These are phyloP conservation scores for Atethmia centrago DNA, from an alignment of 2,888 invertebrate genomes.

Conservation along the genomic window DNA sequence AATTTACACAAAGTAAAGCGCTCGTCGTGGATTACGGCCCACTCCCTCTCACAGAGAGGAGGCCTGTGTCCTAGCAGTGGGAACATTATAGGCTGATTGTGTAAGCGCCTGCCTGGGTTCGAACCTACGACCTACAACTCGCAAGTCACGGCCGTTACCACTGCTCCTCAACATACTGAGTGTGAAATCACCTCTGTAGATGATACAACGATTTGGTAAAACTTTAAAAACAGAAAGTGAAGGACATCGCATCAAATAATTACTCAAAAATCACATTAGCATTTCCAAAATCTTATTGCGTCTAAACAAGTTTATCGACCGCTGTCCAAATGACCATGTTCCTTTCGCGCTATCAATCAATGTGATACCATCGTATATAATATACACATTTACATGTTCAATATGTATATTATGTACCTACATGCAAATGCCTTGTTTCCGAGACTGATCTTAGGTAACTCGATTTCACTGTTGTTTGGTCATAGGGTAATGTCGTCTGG, in stretches of 20 bases:
- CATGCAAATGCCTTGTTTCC: constrained; percentile 41
- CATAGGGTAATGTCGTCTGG: neutral
- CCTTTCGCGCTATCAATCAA: constrained; percentile 58
- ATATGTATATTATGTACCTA: constrained; percentile 31
- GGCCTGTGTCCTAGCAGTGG: too few species aligned
- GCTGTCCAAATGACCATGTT: neutral
- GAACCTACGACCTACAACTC: too few species aligned
- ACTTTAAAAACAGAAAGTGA: neutral
- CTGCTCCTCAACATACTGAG: too few species aligned
- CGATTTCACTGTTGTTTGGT: constrained; percentile 39
- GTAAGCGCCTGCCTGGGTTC: too few species aligned
- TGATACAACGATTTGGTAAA: too few species aligned
- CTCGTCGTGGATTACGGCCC: too few species aligned
- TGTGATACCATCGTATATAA: constrained; percentile 37
- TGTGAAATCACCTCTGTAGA: neutral
- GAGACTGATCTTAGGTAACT: constrained; percentile 43
- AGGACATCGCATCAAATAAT: neutral
- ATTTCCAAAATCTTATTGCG: constrained; percentile 36
- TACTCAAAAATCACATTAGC: constrained; percentile 4
- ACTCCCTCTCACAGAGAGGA: too few species aligned
- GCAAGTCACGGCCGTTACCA: too few species aligned
- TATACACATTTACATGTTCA: constrained; percentile 34
- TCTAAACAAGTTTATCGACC: constrained; percentile 42
- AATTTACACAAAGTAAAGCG: too few species aligned
- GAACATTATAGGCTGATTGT: too few species aligned